These are phyloP conservation scores for Perognathus longimembris DNA, from an alignment of 2,113 vertebrate genomes.

Conservation along the genomic window DNA sequence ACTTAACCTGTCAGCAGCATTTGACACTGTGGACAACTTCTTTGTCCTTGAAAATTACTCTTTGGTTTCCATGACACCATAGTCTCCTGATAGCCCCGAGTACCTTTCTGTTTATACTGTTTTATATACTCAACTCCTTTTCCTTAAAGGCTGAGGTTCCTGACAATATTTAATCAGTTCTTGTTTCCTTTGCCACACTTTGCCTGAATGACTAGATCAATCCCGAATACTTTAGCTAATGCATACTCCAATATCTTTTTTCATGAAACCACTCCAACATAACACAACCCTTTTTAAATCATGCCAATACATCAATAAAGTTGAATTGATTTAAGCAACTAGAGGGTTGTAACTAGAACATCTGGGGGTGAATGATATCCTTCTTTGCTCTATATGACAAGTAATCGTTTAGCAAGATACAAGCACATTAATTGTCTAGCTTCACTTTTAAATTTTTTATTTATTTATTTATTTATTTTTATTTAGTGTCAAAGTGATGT, in stretches of 20 bases:
- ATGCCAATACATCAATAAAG: background rate
- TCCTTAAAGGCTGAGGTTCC: background rate
- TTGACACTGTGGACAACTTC: slow-evolving; percentile 6
- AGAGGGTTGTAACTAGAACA: background rate
- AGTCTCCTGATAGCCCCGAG: background rate
- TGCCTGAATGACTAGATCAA: background rate
- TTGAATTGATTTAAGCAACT: background rate
- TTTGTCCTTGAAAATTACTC: slow-evolving; percentile 32
- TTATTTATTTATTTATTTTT: too few relatives aligned
- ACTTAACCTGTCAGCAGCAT: slow-evolving; percentile 20
- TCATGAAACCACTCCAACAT: background rate
- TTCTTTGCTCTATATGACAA: background rate
- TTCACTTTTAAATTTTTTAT: too few relatives aligned
- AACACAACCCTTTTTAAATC: background rate
- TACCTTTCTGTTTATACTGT: background rate
- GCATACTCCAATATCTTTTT: background rate
- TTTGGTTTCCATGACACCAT: slow-evolving; percentile 12
- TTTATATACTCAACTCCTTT: background rate
- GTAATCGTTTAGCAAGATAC: background rate
- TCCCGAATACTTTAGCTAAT: background rate
- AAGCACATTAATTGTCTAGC: background rate
- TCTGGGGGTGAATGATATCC: background rate
- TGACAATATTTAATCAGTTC: background rate
- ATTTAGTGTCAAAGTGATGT: too few relatives aligned
- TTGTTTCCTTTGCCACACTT: background rate